Percentiles rank a stretch among this genome's conserved stretches.
Evolutionary conservation across 1,140 invertebrate species (phyloP).

Genomic region (Portunus trituberculatus): DNA sequence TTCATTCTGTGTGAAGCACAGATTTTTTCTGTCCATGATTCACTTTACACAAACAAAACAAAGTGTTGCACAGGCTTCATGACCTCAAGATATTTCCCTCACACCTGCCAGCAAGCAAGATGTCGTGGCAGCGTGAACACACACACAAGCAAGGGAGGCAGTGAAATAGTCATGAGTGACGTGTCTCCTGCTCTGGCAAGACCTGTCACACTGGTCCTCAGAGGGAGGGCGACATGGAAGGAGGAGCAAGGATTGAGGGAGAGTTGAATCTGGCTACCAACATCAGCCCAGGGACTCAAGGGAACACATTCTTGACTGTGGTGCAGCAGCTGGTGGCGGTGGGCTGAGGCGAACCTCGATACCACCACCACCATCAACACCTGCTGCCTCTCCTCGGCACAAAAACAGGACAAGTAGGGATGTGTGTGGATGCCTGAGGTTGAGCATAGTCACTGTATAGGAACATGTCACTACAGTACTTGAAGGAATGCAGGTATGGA

Average conservation of each 20-base stretch:
- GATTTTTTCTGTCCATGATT: too few species aligned
- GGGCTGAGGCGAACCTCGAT: not conserved
- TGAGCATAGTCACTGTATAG: too few species aligned
- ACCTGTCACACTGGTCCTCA: not conserved
- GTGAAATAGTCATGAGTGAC: not conserved
- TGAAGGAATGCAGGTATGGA: not conserved
- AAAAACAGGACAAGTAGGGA: not conserved
- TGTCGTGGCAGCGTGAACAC: not conserved
- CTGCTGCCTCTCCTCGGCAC: not conserved
- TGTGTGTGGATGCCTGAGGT: not conserved
- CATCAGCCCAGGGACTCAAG: not conserved
- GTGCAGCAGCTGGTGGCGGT: not conserved
- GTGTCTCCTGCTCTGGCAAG: not conserved
- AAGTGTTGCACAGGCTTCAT: not conserved
- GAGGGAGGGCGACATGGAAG: not conserved
- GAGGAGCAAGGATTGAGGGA: not conserved
- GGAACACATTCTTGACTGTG: not conserved
- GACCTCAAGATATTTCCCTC: not conserved
- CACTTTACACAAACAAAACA: too few species aligned
- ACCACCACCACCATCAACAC: not conserved
- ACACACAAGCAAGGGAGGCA: not conserved
- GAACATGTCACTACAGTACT: too few species aligned
- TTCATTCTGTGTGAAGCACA: too few species aligned
- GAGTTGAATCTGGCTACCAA: not conserved
- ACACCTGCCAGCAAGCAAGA: not conserved